phyloP scores from a whole-genome alignment of 2,888 invertebrate genomes.

The Drosophila colorata region DNA sequence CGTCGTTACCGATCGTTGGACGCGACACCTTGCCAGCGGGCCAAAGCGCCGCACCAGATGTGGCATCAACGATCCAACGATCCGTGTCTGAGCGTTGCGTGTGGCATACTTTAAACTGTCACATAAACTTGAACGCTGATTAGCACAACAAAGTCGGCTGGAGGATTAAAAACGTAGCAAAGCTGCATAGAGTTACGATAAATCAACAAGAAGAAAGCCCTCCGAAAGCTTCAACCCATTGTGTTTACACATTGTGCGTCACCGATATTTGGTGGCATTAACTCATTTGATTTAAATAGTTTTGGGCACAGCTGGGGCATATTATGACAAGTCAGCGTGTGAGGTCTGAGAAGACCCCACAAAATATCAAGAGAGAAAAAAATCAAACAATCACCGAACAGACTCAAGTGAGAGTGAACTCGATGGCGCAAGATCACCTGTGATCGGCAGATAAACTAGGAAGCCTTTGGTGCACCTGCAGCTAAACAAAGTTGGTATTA shows the following conservation, averaged over 20 bases:
- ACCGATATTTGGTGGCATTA: conserved; percentile 70
- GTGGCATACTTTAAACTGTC: conserved; percentile 81
- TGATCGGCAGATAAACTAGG: conserved; percentile 47
- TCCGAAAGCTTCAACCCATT: conserved; percentile 61
- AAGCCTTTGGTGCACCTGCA: conserved; percentile 61
- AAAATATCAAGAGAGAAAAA: not conserved
- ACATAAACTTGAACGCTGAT: conserved; percentile 81
- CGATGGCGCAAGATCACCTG: not conserved
- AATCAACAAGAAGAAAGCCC: conserved; percentile 49
- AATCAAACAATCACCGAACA: not conserved
- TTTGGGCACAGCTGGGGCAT: conserved; percentile 23
- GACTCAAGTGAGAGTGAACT: conserved; percentile 34
- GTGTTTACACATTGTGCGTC: conserved; percentile 75
- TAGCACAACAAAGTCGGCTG: conserved; percentile 79
- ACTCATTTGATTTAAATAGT: conserved; percentile 76
- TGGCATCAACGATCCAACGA: conserved; percentile 8
- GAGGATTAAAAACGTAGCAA: conserved; percentile 55
- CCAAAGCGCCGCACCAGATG: no score
- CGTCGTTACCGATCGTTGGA: no score
- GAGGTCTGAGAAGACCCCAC: conserved; percentile 40
- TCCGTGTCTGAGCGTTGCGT: conserved; percentile 50
- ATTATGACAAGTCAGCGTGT: conserved; percentile 66
- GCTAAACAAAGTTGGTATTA: conserved; percentile 71
- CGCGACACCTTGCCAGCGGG: conserved; percentile 47
- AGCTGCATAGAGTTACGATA: conserved; percentile 52